Evolutionary conservation across 1,140 invertebrate species (phyloP).

Genomic region (Scaptodrosophila lebanonensis): DNA sequence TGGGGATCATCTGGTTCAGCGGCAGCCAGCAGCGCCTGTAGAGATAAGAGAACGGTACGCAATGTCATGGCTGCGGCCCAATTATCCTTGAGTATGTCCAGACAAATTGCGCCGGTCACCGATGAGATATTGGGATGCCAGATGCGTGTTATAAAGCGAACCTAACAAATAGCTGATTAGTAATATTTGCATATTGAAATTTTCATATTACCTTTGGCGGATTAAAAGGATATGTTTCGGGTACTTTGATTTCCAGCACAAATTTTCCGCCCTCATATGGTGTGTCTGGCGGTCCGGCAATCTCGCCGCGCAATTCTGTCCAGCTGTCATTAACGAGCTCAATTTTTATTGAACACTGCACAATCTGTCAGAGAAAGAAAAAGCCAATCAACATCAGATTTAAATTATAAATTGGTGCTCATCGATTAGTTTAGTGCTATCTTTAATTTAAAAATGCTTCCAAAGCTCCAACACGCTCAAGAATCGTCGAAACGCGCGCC

Average conservation of each 20-base stretch:
- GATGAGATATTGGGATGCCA: slow-evolving; percentile 99
- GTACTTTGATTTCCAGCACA: slow-evolving; percentile 97
- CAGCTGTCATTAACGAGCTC: slow-evolving; percentile 94
- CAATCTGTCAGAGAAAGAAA: slow-evolving; percentile 82
- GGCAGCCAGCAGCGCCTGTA: slow-evolving; percentile 93
- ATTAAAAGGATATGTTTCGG: slow-evolving; percentile 99
- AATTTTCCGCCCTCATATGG: slow-evolving; percentile 98
- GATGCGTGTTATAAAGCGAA: slow-evolving; percentile 97
- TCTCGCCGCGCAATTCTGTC: slow-evolving; percentile 93
- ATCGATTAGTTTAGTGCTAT: too few relatives aligned
- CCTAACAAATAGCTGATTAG: slow-evolving; percentile 77
- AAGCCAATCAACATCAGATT: neutral
- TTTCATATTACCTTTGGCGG: slow-evolving; percentile 92
- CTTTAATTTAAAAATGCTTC: slow-evolving; percentile 2
- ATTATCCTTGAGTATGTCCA: slow-evolving; percentile 99
- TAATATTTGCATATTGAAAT: neutral
- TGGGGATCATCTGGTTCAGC: slow-evolving; percentile 98
- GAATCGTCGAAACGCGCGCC: too few relatives aligned
- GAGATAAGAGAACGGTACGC: slow-evolving; percentile 93
- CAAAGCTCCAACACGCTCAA: too few relatives aligned
- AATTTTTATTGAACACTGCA: slow-evolving; percentile 93
- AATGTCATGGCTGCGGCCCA: slow-evolving; percentile 99
- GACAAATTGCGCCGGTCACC: slow-evolving; percentile 98
- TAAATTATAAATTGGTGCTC: neutral
- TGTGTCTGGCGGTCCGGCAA: slow-evolving; percentile 95